These are phyloP conservation scores for Petroica traversi DNA, from an alignment of 2,113 vertebrate genomes.

Conservation along the genomic window DNA sequence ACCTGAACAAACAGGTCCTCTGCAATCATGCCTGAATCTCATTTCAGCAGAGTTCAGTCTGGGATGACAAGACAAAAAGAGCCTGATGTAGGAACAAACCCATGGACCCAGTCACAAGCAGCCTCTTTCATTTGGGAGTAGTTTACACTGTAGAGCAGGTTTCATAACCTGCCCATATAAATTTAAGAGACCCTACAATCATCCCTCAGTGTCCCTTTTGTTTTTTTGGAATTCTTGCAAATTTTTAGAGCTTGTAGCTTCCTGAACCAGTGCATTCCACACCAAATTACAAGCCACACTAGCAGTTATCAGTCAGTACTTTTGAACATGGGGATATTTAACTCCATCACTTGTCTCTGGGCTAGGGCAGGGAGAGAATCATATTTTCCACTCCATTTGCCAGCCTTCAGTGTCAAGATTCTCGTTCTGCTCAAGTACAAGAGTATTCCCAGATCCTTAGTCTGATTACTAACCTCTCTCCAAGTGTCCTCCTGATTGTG, in stretches of 20 bases:
- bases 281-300: not conserved
- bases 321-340: not conserved
- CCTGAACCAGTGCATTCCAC: not conserved
- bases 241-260: not conserved
- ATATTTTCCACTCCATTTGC: not conserved
- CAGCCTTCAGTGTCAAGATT: not conserved
- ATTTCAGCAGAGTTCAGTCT: not conserved
- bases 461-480: not conserved
- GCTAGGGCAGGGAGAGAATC: not conserved
- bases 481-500: not conserved
- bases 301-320: not conserved
- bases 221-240: not conserved
- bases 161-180: not conserved
- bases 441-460: not conserved
- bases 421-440: not conserved
- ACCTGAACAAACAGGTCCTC: not conserved
- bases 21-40: not conserved
- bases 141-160: not conserved
- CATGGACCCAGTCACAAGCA: not conserved
- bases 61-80: not conserved
- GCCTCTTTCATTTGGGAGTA: not conserved
- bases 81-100: not conserved
- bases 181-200: not conserved
- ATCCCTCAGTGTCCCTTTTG: not conserved
- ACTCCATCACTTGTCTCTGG: not conserved